Evolutionary conservation across 2,888 invertebrate genomes (phyloP).

Genomic region (Chesias legatella): DNA sequence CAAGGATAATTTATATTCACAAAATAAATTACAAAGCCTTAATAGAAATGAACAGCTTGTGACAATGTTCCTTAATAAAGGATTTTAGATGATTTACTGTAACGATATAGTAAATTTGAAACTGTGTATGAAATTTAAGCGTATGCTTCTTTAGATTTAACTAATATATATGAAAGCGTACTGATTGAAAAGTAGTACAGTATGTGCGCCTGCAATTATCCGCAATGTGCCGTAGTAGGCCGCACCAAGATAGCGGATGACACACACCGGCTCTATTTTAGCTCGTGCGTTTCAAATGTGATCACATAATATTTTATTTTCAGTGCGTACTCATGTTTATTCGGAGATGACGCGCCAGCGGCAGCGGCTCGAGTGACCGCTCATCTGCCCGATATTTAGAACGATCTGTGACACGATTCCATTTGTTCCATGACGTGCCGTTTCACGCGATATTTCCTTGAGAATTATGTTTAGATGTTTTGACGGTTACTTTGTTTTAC

Average conservation of each 20-base stretch:
- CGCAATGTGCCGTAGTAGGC: slow-evolving; percentile 36
- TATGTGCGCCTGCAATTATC: slow-evolving; percentile 6
- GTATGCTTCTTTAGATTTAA: no score
- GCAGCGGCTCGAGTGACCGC: slow-evolving; percentile 34
- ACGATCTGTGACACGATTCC: slow-evolving; percentile 51
- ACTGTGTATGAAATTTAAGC: no score
- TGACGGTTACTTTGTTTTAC: slow-evolving; percentile 37
- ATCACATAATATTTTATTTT: slow-evolving; percentile 75
- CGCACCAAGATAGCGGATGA: slow-evolving; percentile 47
- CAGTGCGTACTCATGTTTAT: slow-evolving; percentile 71
- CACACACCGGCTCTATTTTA: slow-evolving; percentile 64
- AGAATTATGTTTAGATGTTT: slow-evolving; percentile 41
- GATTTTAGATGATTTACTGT: no score
- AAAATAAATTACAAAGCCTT: no score
- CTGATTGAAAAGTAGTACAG: no score
- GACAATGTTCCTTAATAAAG: no score
- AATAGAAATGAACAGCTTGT: not conserved
- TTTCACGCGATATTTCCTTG: slow-evolving; percentile 40
- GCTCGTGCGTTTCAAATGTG: slow-evolving; percentile 63
- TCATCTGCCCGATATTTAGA: slow-evolving; percentile 43
- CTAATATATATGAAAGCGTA: no score
- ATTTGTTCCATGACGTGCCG: slow-evolving; percentile 47
- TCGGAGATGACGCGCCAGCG: slow-evolving; percentile 54
- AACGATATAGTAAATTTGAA: no score
- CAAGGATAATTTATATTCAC: no score